These are phyloP conservation scores for Melanostoma mellinum DNA, from an alignment of 2,888 invertebrate species.

Conservation along the genomic window DNA sequence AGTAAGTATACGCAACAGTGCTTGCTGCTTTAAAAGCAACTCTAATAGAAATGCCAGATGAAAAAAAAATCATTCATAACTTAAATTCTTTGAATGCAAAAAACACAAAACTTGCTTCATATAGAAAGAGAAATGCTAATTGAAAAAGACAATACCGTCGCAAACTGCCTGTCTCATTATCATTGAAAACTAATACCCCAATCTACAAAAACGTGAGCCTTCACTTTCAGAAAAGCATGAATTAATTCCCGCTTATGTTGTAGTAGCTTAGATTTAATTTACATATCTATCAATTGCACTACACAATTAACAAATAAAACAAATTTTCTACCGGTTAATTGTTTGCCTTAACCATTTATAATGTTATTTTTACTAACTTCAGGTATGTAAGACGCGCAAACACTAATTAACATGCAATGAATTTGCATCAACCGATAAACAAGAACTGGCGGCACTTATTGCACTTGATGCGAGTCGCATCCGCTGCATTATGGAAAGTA, in stretches of 20 bases:
- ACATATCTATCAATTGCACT: neutral
- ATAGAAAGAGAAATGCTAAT: no score
- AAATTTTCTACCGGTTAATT: neutral
- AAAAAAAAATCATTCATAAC: no score
- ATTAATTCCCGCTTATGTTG: constrained; percentile 23
- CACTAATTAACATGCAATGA: constrained; percentile 20
- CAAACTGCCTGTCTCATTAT: no score
- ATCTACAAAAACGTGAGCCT: constrained; percentile 19
- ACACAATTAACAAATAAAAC: neutral
- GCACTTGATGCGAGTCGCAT: constrained; percentile 15
- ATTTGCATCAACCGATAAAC: constrained; percentile 36
- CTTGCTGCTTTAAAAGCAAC: no score
- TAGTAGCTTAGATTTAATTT: constrained; percentile 23
- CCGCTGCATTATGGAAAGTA: neutral
- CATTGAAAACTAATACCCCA: neutral
- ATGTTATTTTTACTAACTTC: neutral
- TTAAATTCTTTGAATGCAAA: no score
- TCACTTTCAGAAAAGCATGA: constrained; percentile 3
- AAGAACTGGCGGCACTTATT: constrained; percentile 36
- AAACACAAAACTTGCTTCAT: no score
- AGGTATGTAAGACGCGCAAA: constrained; percentile 10
- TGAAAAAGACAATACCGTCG: no score
- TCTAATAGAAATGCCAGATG: no score
- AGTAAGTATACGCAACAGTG: no score
- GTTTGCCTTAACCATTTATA: neutral